Evolutionary conservation across 64 coral and sea anemone species (phyloP).

Genomic region (Montipora capricornis): DNA sequence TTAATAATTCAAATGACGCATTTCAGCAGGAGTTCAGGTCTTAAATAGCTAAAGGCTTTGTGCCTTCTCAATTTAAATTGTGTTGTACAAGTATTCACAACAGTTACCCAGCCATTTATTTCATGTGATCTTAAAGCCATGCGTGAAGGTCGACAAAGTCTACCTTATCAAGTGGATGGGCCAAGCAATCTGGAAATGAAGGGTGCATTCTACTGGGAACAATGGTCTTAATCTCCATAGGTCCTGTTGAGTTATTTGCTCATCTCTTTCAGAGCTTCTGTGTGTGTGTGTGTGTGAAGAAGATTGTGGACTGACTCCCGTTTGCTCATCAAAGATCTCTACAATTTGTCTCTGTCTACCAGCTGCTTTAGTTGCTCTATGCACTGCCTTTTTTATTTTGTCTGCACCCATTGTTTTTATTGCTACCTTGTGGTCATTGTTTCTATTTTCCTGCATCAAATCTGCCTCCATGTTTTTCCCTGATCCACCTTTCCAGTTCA

Average conservation of each 20-base stretch:
- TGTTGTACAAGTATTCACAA: constrained; percentile 24
- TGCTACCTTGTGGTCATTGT: constrained; percentile 28
- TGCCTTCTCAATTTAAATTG: not conserved
- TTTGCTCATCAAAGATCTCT: constrained; percentile 35
- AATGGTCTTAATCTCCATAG: constrained; percentile 34
- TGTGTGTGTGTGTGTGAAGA: constrained; percentile 46
- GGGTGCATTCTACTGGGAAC: constrained; percentile 28
- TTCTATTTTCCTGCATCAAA: constrained; percentile 51
- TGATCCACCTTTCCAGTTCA: constrained; percentile 49
- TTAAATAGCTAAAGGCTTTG: not conserved
- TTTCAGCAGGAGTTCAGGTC: not conserved
- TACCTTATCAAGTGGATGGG: constrained; percentile 41
- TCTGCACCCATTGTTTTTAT: constrained; percentile 59
- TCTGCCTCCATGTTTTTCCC: constrained; percentile 54
- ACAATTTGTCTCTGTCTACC: constrained; percentile 40
- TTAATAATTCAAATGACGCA: not conserved
- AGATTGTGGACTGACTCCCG: constrained; percentile 31
- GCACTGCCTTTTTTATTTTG: constrained; percentile 31
- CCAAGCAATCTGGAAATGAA: constrained; percentile 42
- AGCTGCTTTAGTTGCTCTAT: constrained; percentile 42
- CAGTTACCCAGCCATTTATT: not conserved
- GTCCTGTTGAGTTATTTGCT: not conserved
- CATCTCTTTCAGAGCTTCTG: constrained; percentile 49
- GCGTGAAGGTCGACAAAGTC: constrained; percentile 40
- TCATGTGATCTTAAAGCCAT: constrained; percentile 37